These are phyloP conservation scores for Nudaria mundana DNA, from an alignment of 2,888 invertebrate species.

Conservation along the genomic window DNA sequence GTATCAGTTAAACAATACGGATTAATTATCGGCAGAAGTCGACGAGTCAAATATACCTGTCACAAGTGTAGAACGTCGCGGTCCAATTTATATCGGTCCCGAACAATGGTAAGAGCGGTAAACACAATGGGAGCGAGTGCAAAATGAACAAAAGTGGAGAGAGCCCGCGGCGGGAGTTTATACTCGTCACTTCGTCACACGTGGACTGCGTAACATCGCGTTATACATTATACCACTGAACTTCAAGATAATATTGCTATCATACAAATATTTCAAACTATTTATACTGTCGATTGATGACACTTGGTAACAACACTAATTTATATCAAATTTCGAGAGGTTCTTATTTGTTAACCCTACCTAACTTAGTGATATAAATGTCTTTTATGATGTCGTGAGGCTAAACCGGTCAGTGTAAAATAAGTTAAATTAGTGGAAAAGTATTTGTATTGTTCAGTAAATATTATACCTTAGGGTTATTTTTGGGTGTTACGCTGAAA, in stretches of 20 bases:
- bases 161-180: constrained; percentile 23
- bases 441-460: too few species aligned
- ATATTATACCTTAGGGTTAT: too few species aligned
- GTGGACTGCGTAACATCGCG: constrained; percentile 9
- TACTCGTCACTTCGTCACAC: constrained; percentile 29
- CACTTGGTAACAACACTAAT: too few species aligned
- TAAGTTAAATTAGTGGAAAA: too few species aligned
- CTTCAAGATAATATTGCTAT: constrained; percentile 6
- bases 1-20: constrained; percentile 73
- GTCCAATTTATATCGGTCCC: constrained; percentile 73
- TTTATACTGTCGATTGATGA: too few species aligned
- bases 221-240: constrained; percentile 23
- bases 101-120: constrained; percentile 79
- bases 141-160: constrained; percentile 66
- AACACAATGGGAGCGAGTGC: constrained; percentile 72
- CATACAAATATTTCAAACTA: too few species aligned
- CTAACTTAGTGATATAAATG: too few species aligned
- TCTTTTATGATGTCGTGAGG: too few species aligned
- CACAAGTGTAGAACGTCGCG: constrained; percentile 69
- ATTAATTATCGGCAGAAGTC: constrained; percentile 79
- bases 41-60: constrained; percentile 80
- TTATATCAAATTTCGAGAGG: too few species aligned
- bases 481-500: too few species aligned
- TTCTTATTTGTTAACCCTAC: too few species aligned
- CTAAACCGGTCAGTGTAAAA: too few species aligned